Conservation (phyloP, 64 coral and sea anemone genomes). For the Montipora sp. region DNA sequence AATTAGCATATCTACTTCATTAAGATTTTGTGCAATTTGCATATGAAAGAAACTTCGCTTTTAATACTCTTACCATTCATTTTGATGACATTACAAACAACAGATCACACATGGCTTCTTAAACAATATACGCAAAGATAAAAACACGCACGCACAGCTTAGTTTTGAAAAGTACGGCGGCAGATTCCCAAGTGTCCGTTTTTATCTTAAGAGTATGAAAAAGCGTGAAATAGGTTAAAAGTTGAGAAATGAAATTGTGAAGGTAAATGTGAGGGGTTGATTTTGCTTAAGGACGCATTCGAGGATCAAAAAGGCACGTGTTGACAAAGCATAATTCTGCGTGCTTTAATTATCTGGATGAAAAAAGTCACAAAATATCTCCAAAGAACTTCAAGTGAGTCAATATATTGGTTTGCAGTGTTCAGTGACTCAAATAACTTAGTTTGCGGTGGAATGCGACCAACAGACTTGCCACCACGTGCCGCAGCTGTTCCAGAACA, state of each 20-base stretch:
- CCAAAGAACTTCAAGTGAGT: neutral
- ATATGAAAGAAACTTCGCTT: slow-evolving; percentile 28
- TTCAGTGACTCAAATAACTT: slow-evolving; percentile 27
- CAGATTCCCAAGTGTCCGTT: neutral
- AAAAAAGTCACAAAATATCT: neutral
- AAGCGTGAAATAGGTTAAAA: neutral
- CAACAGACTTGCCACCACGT: slow-evolving; percentile 13
- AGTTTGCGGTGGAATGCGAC: slow-evolving; percentile 32
- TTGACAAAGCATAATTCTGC: neutral
- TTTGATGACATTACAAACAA: slow-evolving; percentile 21
- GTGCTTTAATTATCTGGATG: neutral
- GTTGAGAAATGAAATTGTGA: neutral
- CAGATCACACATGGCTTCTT: slow-evolving; percentile 35
- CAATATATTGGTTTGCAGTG: neutral
- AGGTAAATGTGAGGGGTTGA: neutral
- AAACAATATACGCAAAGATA: neutral
- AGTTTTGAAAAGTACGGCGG: neutral
- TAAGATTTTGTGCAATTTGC: slow-evolving; percentile 51
- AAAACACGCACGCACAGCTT: neutral
- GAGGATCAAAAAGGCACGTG: neutral
- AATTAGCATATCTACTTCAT: slow-evolving; percentile 50
- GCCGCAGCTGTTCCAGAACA: slow-evolving; percentile 49
- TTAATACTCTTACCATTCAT: slow-evolving; percentile 39
- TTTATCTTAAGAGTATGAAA: neutral
- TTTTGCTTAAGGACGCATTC: neutral